A percentile compares a stretch with the other conserved stretches of the same genome.
Conservation (phyloP, 1,140 invertebrate genomes). For the Hypsibius dujardini region DNA sequence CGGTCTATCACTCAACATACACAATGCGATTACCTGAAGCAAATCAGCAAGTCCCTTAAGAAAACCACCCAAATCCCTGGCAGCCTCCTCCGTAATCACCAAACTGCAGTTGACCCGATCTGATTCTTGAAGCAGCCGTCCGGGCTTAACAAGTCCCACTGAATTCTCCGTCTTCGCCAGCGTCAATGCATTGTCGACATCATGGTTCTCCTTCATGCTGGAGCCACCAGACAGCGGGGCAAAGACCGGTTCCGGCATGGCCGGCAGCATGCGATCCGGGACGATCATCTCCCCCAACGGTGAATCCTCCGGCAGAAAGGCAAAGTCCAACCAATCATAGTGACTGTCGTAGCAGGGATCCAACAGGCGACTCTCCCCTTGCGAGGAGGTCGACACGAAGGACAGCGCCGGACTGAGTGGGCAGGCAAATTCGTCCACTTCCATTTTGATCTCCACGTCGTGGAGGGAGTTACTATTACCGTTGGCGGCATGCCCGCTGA, state of each 20-base stretch:
- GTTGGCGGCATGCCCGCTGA: too few species aligned
- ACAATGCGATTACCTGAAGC: too few species aligned
- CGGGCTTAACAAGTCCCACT: neutral
- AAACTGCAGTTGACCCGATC: constrained; percentile 80
- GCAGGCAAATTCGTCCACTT: neutral
- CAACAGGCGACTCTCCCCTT: constrained; percentile 5
- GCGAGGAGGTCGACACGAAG: constrained; percentile 2
- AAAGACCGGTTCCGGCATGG: too few species aligned
- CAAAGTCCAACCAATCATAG: neutral
- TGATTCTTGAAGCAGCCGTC: constrained; percentile 39
- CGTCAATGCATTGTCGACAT: too few species aligned
- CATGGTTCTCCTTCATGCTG: constrained; percentile 13
- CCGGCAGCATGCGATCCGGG: neutral
- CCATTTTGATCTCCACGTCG: too few species aligned
- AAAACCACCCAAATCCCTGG: constrained; percentile 76
- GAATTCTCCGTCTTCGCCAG: too few species aligned
- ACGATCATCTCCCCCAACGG: neutral
- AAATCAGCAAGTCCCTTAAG: constrained; percentile 73
- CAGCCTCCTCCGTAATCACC: constrained; percentile 65
- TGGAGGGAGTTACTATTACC: too few species aligned
- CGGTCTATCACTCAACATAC: too few species aligned
- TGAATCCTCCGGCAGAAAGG: neutral
- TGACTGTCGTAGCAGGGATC: constrained; percentile 8
- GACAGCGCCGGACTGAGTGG: constrained; percentile 7
- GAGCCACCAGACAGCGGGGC: too few species aligned